Evolutionary conservation across 2,113 vertebrate genomes (phyloP).

Genomic region (Megaceryle maxima): DNA sequence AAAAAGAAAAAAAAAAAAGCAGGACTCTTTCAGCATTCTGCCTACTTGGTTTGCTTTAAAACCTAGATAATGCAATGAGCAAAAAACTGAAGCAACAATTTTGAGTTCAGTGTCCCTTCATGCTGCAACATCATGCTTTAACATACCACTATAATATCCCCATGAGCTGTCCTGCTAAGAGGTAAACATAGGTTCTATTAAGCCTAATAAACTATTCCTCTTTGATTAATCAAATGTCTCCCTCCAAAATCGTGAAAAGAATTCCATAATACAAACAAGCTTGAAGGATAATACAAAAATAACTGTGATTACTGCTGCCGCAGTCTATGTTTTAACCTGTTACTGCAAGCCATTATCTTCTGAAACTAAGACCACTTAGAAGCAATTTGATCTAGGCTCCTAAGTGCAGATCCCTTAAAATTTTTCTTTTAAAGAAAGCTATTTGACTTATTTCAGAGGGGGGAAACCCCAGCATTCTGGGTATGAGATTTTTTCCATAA

Average conservation of each 20-base stretch:
- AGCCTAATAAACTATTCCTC: neutral
- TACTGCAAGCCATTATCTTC: neutral
- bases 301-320: neutral
- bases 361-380: neutral
- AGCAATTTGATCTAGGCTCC: neutral
- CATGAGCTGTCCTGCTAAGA: neutral
- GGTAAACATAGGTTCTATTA: neutral
- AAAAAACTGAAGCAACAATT: neutral
- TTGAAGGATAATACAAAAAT: neutral
- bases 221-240: neutral
- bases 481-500: neutral
- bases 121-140: neutral
- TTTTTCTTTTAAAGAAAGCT: neutral
- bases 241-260: neutral
- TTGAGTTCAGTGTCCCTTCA: neutral
- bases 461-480: fast-evolving
- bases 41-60: neutral
- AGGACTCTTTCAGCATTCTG: neutral
- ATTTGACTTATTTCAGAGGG: neutral
- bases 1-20: neutral
- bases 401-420: neutral
- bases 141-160: neutral
- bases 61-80: neutral
- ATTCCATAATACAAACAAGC: neutral
- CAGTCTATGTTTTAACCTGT: neutral